Evolutionary conservation across 2,113 vertebrate genomes (phyloP).

Genomic region (Pogona vitticeps): DNA sequence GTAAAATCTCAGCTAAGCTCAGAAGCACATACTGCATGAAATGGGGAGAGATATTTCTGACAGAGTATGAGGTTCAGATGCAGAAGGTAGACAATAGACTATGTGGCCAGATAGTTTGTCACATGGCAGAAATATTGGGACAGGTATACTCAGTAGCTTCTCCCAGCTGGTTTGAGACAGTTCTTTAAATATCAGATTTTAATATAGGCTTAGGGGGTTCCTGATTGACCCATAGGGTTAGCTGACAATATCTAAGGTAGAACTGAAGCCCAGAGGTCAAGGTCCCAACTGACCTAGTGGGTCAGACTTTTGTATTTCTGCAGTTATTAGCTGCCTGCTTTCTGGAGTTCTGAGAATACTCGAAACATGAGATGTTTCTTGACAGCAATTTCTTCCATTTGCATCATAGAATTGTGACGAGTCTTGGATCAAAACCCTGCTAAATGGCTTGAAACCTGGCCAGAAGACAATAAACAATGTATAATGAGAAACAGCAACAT

Average conservation of each 20-base stretch:
- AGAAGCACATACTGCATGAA: too few relatives aligned
- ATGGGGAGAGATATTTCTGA: too few relatives aligned
- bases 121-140: neutral
- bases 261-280: neutral
- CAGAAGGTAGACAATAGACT: too few relatives aligned
- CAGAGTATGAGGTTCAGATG: too few relatives aligned
- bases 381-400: neutral
- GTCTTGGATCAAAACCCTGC: neutral
- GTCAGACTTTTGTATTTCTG: neutral
- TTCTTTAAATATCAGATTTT: neutral
- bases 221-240: neutral
- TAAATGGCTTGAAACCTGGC: constrained; percentile 11
- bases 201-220: neutral
- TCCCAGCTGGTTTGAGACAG: neutral
- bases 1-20: too few relatives aligned
- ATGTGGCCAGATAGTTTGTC: neutral
- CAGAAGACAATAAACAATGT: neutral
- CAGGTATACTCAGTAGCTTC: neutral
- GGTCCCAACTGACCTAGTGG: neutral
- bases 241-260: neutral
- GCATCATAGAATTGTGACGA: neutral
- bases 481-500: constrained; percentile 13
- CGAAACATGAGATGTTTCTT: neutral
- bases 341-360: neutral
- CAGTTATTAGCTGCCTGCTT: neutral